These are phyloP conservation scores for Tethya wilhelma DNA, from an alignment of 37 sponge, comb jelly and placozoan species.

Conservation along the genomic window DNA sequence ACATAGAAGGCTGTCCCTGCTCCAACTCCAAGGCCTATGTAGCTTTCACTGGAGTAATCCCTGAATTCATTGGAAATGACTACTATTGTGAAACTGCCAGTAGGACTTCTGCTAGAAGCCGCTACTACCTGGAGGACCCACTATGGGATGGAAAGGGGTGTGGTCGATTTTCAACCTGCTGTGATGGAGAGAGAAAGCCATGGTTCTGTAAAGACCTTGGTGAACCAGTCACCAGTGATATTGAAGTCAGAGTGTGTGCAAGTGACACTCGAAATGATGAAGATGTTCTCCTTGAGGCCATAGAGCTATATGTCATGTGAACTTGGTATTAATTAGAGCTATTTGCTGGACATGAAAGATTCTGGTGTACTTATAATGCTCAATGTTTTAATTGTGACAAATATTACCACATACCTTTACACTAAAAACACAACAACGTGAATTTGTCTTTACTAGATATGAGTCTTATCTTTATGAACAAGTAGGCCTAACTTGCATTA, in stretches of 20 bases:
- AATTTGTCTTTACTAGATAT: no score
- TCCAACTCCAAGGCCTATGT: slow-evolving; percentile 2
- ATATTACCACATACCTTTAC: no score
- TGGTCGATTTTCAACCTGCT: slow-evolving; percentile 27
- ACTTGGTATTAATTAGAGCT: no score
- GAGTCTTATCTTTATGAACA: no score
- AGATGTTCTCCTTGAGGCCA: slow-evolving; percentile 34
- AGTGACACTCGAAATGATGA: slow-evolving; percentile 9
- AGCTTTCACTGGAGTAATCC: slow-evolving; percentile 14
- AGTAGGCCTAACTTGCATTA: no score
- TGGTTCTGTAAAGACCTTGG: slow-evolving; percentile 38
- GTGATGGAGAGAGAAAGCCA: slow-evolving; percentile 35
- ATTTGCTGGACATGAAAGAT: no score
- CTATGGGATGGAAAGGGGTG: slow-evolving; percentile 63
- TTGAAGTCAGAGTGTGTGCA: slow-evolving; percentile 36
- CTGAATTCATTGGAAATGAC: slow-evolving; percentile 41
- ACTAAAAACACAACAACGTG: no score
- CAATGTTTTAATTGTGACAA: no score
- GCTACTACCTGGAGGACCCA: slow-evolving; percentile 28
- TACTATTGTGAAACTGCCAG: slow-evolving; percentile 53
- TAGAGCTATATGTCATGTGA: slow-evolving; percentile 28
- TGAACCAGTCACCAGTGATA: slow-evolving; percentile 4
- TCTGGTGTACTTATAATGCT: no score
- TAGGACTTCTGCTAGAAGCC: not conserved
- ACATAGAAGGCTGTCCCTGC: slow-evolving; percentile 35